These are phyloP conservation scores for Austrolebias charrua DNA, from an alignment of 2,797 vertebrate genomes.

Conservation along the genomic window DNA sequence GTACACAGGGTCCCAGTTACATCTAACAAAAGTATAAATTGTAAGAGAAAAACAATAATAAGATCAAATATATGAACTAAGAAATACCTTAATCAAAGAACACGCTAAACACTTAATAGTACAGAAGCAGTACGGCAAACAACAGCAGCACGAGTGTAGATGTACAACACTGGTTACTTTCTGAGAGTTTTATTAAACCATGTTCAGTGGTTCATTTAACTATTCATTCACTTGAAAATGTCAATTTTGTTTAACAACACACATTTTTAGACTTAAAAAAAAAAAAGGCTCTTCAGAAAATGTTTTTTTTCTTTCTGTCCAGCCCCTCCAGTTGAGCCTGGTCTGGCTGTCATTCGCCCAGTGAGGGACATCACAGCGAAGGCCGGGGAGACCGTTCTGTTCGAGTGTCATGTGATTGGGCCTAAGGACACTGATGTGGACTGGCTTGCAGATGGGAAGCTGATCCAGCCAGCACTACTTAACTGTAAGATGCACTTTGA, in stretches of 20 bases:
- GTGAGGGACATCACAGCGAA: conserved; percentile 90
- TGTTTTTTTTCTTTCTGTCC: conserved; percentile 15
- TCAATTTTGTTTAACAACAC: background rate
- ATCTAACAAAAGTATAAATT: too few relatives aligned
- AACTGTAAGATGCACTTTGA: conserved; percentile 99
- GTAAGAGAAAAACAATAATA: too few relatives aligned
- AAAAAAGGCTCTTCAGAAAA: conserved; percentile 24
- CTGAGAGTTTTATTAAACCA: too few relatives aligned
- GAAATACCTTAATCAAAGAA: too few relatives aligned
- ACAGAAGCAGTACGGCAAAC: too few relatives aligned
- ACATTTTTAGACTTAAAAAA: background rate
- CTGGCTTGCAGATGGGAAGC: conserved; percentile 93
- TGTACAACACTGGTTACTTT: too few relatives aligned
- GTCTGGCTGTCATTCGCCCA: conserved; percentile 84
- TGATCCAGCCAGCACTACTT: conserved; percentile 95
- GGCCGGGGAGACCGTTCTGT: conserved; percentile 91
- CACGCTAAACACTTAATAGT: too few relatives aligned
- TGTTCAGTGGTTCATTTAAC: too few relatives aligned
- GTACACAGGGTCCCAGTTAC: too few relatives aligned
- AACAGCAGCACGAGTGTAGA: too few relatives aligned
- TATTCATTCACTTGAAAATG: background rate
- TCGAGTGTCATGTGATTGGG: conserved; percentile 89
- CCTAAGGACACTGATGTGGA: conserved; percentile 95
- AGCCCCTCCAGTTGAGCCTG: conserved; percentile 81
- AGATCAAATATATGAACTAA: too few relatives aligned